Evolutionary conservation across 2,797 vertebrate genomes (phyloP).

Genomic region (Rhodeus uyekii): DNA sequence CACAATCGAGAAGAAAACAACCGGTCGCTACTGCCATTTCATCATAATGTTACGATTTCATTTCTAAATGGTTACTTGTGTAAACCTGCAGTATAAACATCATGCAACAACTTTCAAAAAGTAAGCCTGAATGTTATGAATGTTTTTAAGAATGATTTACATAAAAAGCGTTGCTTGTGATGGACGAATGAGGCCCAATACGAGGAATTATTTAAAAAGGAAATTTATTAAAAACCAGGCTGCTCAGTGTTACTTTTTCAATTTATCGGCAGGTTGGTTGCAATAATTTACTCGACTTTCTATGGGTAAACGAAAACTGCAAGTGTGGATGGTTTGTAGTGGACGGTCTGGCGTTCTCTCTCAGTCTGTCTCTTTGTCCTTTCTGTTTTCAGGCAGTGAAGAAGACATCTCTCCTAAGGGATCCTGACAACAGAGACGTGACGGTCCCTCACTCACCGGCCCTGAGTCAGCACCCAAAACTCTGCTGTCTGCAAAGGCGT

Average conservation of each 20-base stretch:
- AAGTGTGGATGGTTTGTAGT: constrained; percentile 9
- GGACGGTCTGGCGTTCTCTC: constrained; percentile 30
- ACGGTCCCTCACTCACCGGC: constrained; percentile 54
- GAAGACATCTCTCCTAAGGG: constrained; percentile 61
- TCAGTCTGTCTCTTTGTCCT: constrained; percentile 32
- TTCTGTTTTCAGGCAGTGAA: constrained; percentile 49
- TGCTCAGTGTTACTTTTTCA: background rate
- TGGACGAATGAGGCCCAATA: constrained; percentile 15
- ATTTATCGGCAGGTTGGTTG: background rate
- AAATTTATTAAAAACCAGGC: constrained; percentile 16
- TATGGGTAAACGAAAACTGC: constrained; percentile 10
- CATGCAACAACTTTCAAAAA: too few species aligned
- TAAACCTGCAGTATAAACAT: background rate
- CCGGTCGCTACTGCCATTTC: background rate
- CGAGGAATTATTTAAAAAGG: background rate
- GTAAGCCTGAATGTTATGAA: too few species aligned
- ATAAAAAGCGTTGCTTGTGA: background rate
- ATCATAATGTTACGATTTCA: background rate
- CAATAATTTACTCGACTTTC: constrained; percentile 5
- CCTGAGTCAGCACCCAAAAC: constrained; percentile 66
- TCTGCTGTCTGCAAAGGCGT: constrained; percentile 8
- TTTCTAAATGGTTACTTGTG: background rate
- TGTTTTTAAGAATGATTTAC: background rate
- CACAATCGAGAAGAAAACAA: background rate
- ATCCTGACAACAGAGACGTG: constrained; percentile 58